Percentiles rank a stretch among this genome's conserved stretches.
Evolutionary conservation across 2,888 invertebrate species (phyloP).

Genomic region (Alloscopus bannaensis): DNA sequence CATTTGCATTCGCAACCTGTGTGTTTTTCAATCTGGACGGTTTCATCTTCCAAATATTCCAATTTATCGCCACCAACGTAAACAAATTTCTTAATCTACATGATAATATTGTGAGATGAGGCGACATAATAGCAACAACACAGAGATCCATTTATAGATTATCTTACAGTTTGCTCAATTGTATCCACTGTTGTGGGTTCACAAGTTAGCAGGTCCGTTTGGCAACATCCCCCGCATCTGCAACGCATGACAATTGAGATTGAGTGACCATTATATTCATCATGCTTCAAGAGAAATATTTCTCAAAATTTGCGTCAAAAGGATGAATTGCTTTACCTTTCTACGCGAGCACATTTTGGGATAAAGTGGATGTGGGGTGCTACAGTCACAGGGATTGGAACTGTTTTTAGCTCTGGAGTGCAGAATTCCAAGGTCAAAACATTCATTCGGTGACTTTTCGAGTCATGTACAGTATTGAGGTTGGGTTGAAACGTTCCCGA

Average conservation of each 20-base stretch:
- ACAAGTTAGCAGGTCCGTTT: constrained; percentile 61
- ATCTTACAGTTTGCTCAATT: constrained; percentile 57
- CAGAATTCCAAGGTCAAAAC: no score
- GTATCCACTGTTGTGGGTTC: constrained; percentile 48
- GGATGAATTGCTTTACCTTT: constrained; percentile 32
- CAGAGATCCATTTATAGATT: neutral
- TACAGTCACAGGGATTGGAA: constrained; percentile 47
- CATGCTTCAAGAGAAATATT: no score
- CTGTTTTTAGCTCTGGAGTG: constrained; percentile 62
- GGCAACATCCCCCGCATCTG: constrained; percentile 71
- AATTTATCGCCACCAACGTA: constrained; percentile 57
- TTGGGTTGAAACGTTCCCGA: no score
- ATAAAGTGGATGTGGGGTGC: constrained; percentile 58
- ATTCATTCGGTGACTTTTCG: no score
- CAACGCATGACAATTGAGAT: no score
- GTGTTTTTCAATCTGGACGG: constrained; percentile 54
- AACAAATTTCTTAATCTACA: constrained; percentile 57
- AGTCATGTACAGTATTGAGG: no score
- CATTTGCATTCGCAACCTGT: constrained; percentile 66
- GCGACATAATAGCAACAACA: neutral
- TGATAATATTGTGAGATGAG: no score
- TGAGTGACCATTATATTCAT: no score
- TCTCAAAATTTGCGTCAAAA: neutral
- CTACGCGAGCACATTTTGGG: constrained; percentile 52
- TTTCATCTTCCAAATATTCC: constrained; percentile 42